phyloP scores from a whole-genome alignment of 2,797 vertebrate species.

The Megalops cyprinoides region DNA sequence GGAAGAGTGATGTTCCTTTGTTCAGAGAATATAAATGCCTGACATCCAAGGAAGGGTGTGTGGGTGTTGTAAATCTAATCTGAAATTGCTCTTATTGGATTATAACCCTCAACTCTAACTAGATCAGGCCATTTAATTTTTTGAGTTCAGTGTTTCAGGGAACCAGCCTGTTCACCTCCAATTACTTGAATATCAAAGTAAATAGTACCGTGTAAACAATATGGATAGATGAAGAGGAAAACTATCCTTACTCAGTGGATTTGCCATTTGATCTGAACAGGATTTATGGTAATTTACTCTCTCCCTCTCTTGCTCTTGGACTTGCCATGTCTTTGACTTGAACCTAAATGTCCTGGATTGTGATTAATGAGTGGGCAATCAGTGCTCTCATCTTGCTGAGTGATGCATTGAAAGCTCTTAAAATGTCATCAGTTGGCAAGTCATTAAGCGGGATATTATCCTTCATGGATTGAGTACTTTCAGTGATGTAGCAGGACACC shows the following conservation, averaged over 20 bases:
- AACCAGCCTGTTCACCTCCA: neutral
- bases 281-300: conserved; percentile 2
- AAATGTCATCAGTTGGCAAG: conserved; percentile 22
- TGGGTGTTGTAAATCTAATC: too few relatives aligned
- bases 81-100: too few relatives aligned
- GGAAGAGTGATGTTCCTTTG: neutral
- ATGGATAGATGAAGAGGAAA: neutral
- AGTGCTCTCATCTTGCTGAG: neutral
- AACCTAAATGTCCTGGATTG: neutral
- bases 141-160: neutral
- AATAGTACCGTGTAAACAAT: neutral
- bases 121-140: neutral
- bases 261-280: conserved; percentile 5
- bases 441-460: conserved; percentile 33
- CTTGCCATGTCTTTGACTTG: conserved; percentile 1
- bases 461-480: conserved; percentile 19
- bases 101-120: too few relatives aligned
- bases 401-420: conserved; percentile 16
- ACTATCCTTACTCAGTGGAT: neutral
- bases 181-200: neutral
- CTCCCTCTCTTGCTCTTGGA: neutral
- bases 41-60: too few relatives aligned
- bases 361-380: conserved; percentile 28
- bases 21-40: neutral
- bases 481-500: neutral